Evolutionary conservation across 1,140 invertebrate species (phyloP).

Genomic region (Apolygus lucorum): DNA sequence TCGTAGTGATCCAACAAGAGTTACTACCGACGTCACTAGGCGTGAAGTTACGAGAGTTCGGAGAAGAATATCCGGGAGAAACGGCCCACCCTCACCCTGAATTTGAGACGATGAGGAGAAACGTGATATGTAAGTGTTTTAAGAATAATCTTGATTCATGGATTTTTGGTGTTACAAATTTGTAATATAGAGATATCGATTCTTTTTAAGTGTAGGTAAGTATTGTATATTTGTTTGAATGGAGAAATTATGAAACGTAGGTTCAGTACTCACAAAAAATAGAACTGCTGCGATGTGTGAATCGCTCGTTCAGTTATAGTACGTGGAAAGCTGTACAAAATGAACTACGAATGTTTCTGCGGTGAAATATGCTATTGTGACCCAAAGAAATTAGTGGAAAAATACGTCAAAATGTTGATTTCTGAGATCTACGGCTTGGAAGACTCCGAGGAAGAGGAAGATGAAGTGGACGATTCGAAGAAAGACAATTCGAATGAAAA

Average conservation of each 20-base stretch:
- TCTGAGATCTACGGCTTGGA: background rate
- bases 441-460: background rate
- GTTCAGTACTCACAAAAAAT: no score
- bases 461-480: background rate
- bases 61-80: background rate
- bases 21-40: no score
- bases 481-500: background rate
- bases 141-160: no score
- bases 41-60: no score
- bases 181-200: no score
- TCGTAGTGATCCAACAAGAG: no score
- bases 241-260: no score
- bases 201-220: no score
- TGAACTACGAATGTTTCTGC: background rate
- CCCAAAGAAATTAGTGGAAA: background rate
- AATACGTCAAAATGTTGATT: background rate
- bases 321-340: conserved; percentile 11
- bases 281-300: no score
- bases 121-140: background rate
- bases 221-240: no score
- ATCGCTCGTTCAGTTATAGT: conserved; percentile 4
- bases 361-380: background rate
- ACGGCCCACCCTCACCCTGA: background rate
- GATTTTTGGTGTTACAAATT: no score
- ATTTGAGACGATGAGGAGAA: background rate